Evolutionary conservation across 1,140 invertebrate species (phyloP).

Genomic region (Zaprionus taronus): DNA sequence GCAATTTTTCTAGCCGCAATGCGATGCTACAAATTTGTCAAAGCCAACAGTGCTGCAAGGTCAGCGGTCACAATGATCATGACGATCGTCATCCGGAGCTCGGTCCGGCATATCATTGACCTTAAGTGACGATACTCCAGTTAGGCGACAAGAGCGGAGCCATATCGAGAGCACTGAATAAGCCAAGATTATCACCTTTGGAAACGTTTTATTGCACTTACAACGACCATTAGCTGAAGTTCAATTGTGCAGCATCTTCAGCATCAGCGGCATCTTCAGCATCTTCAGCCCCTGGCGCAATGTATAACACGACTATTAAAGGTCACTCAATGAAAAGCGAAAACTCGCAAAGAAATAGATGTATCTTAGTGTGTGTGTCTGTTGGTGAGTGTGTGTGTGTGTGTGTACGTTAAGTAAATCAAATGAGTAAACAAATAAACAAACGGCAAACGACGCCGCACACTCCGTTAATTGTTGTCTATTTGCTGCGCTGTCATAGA

Average conservation of each 20-base stretch:
- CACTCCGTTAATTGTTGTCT: conserved; percentile 75
- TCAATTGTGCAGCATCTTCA: conserved; percentile 68
- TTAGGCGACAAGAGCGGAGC: not conserved
- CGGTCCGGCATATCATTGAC: conserved; percentile 70
- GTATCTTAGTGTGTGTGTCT: not conserved
- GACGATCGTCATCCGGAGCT: conserved; percentile 37
- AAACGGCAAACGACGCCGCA: conserved; percentile 30
- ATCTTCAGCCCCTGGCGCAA: conserved; percentile 63
- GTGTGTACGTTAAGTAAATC: conserved; percentile 68
- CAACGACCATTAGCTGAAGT: conserved; percentile 56
- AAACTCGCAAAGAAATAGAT: conserved; percentile 4
- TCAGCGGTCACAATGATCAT: conserved; percentile 61
- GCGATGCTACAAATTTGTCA: conserved; percentile 77
- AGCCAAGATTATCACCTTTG: conserved; percentile 79
- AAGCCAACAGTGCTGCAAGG: conserved; percentile 74
- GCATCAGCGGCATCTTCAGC: conserved; percentile 31
- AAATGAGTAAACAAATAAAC: conserved; percentile 68
- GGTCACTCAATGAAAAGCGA: conserved; percentile 54
- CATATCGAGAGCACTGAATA: conserved; percentile 74
- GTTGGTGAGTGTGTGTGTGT: not conserved
- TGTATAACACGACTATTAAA: conserved; percentile 77
- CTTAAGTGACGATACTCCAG: conserved; percentile 67
- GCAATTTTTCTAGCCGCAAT: conserved; percentile 53
- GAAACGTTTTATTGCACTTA: conserved; percentile 76
- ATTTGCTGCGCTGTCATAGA: conserved; percentile 38